A percentile compares a stretch with the other conserved stretches of the same genome.
phyloP scores from a whole-genome alignment of 2,113 vertebrate genomes.

The Poeciliopsis prolifica region DNA sequence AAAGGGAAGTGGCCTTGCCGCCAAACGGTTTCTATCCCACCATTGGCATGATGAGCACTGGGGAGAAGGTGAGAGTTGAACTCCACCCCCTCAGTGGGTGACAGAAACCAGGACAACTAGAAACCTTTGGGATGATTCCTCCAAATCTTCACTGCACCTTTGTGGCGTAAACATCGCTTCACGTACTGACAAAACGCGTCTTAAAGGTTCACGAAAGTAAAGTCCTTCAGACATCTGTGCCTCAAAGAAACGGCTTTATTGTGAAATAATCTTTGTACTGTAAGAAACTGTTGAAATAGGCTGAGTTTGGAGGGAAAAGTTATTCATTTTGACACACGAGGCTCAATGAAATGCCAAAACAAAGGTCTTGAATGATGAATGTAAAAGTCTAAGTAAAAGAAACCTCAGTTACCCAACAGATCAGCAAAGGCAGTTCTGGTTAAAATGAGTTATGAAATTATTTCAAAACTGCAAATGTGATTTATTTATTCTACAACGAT shows the following conservation, averaged over 20 bases:
- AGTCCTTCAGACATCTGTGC: constrained; percentile 30
- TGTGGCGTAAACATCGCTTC: constrained; percentile 23
- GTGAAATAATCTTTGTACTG: constrained; percentile 24
- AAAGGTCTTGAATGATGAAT: constrained; percentile 38
- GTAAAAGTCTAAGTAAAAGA: constrained; percentile 25
- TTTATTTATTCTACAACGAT: background rate
- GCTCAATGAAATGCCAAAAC: constrained; percentile 23
- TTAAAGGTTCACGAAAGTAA: constrained; percentile 10
- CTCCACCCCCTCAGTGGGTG: constrained; percentile 89
- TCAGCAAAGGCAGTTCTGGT: constrained; percentile 1
- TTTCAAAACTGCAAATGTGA: background rate
- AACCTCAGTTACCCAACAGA: background rate
- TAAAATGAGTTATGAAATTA: background rate
- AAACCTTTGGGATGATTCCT: constrained; percentile 24
- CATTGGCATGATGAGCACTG: constrained; percentile 90
- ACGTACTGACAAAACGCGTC: constrained; percentile 31
- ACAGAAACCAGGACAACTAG: constrained; percentile 32
- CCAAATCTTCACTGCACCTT: constrained; percentile 21
- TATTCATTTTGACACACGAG: constrained; percentile 31
- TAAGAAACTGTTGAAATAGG: constrained; percentile 9
- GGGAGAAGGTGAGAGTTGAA: constrained; percentile 90
- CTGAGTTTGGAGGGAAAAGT: constrained; percentile 7
- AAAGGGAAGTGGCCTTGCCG: constrained; percentile 85
- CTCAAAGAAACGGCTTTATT: constrained; percentile 35
- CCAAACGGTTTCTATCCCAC: constrained; percentile 87